A percentile compares a stretch with the other conserved stretches of the same genome.
phyloP scores from a whole-genome alignment of 2,113 vertebrate species.

The Cebidichthys violaceus region DNA sequence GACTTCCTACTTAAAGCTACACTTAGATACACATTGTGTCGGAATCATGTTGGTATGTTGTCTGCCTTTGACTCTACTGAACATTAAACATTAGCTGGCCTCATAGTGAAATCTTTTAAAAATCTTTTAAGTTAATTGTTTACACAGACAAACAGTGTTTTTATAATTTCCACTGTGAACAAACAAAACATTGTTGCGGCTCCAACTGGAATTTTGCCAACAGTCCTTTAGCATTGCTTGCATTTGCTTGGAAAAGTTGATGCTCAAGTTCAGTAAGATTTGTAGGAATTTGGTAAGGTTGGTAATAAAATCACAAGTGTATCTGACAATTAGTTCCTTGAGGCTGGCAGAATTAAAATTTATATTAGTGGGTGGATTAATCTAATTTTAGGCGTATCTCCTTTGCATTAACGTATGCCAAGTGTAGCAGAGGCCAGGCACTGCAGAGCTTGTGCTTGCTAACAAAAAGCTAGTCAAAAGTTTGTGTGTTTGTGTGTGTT shows the following conservation, averaged over 20 bases:
- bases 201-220: background rate
- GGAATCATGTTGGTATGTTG: conserved; percentile 5
- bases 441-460: background rate
- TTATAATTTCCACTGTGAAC: background rate
- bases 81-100: background rate
- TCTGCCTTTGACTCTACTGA: conserved; percentile 4
- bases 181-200: background rate
- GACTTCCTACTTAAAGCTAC: background rate
- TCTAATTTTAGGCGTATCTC: background rate
- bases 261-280: background rate
- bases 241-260: background rate
- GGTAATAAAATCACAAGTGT: background rate
- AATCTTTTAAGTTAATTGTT: background rate
- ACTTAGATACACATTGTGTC: conserved; percentile 19
- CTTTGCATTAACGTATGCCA: background rate
- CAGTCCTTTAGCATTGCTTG: background rate
- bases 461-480: background rate
- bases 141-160: background rate
- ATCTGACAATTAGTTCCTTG: conserved; percentile 7
- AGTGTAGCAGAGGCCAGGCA: background rate
- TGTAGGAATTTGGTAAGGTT: no score
- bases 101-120: background rate
- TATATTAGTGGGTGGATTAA: background rate
- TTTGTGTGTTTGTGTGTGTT: background rate
- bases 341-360: background rate